Percentiles rank a stretch among this genome's conserved stretches.
These are phyloP conservation scores for Gouania willdenowi DNA, from an alignment of 2,797 vertebrate genomes.

Conservation along the genomic window DNA sequence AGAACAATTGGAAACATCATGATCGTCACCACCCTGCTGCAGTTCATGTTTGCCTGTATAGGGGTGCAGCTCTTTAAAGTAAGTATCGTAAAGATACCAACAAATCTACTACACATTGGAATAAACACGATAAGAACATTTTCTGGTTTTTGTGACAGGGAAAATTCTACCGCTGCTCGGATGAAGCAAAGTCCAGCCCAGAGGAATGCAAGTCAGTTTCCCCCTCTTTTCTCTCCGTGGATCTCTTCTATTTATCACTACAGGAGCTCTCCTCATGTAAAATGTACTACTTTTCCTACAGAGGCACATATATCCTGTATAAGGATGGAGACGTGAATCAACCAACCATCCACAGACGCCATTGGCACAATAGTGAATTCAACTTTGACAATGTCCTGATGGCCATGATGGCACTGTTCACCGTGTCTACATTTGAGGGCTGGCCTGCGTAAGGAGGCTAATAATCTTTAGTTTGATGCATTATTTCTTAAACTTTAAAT, in stretches of 20 bases:
- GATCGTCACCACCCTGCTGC: conserved; percentile 97
- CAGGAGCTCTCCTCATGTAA: too few species aligned
- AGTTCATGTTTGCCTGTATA: conserved; percentile 99
- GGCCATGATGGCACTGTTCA: conserved; percentile 99
- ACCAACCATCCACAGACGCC: conserved; percentile 86
- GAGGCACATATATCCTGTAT: conserved; percentile 93
- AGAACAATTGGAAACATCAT: conserved; percentile 99
- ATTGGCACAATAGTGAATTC: conserved; percentile 97
- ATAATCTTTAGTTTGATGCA: too few species aligned
- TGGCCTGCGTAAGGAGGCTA: conserved; percentile 99
- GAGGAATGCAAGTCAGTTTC: conserved; percentile 92
- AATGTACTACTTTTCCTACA: too few species aligned
- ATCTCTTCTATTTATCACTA: background rate
- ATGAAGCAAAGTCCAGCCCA: conserved; percentile 90
- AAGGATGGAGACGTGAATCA: conserved; percentile 96
- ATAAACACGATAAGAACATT: background rate
- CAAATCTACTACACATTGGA: background rate
- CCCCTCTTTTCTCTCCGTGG: background rate
- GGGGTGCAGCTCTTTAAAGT: conserved; percentile 99
- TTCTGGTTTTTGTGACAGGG: conserved; percentile 72
- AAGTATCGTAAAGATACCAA: conserved; percentile 14
- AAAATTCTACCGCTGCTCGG: conserved; percentile 97
- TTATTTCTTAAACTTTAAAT: too few species aligned
- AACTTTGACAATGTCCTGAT: conserved; percentile 98
- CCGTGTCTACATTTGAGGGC: conserved; percentile 97